Evolutionary conservation across 2,888 invertebrate species (phyloP), one percentile per base, ranked within the genome.

Genomic region (Lasioglossum calceatum): DNA sequence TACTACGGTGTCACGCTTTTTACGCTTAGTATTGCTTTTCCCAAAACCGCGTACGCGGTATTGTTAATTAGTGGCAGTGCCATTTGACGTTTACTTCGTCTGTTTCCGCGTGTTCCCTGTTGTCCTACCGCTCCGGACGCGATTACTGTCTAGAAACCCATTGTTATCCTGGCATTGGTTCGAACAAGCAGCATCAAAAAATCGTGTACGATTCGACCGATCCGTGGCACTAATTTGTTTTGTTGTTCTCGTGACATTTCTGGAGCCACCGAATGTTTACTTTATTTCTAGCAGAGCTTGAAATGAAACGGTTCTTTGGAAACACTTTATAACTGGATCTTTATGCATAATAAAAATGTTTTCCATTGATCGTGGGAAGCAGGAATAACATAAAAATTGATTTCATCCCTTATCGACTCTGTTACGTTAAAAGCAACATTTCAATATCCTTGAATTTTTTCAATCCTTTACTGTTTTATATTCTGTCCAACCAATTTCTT

Each of bases 1-100:
- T 8, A 50, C 50, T 50, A 50, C 23, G 23, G 50, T 19, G 19
- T 23, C 8, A 50, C 27, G 27, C 27, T 27, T 27, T 70, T 74
- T 84, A 80, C 85, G 61, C 36, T 79, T 83, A 78, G 61, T 86
- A 90, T 91, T 91, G 92, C 92, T 91, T 77, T 85, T 82, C 82
- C 44, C 82, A 64, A 83, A 27, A 84, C 81, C 87, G 81, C 58
- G 61, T 64, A 78, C 50, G 72, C 75, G 77, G 77, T 86, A 81
- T 81, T 72, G 70, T 87, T 82, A 87, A 87, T 84, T 87, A 87
- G 77, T 88, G 91, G 91, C 91, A 90, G 89, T 90, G 87, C 84
- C 86, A 79, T 89, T 84, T 79, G 23, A 73, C 79, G 82, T 73
- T 81, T 42, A 70, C 73, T 71, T 78, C 7, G 50, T 42, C 3